Evolutionary conservation across 1,140 invertebrate genomes (phyloP), one percentile per base, ranked within the genome.

Genomic region (Drosophila kurseongensis): DNA sequence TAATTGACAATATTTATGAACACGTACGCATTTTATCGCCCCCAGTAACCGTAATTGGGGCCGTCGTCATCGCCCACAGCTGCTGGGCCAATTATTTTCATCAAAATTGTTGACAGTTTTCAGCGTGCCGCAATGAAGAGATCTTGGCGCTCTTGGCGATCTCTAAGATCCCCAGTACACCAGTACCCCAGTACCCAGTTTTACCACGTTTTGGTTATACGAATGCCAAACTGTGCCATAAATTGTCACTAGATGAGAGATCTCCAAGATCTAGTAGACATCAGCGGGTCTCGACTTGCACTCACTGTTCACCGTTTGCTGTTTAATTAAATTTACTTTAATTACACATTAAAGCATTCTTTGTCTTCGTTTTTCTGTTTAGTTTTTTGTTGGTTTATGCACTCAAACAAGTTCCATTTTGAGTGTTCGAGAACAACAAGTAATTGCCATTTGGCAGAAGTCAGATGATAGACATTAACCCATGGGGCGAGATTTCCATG

Each of bases 1-100:
- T 90, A 90, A 90, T 90, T 90, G 88, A 91, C 88, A 90, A 88
- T 90, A 90, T 90, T 90, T 90, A 90, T 90, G 88, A 90, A 91
- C 88, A 90, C 88, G 86, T 90, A 90, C 82, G 61, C 88, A 88
- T 89, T 89, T 84, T 88, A 82, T 89, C 84, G 84, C 84, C 80
- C 72, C 76, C 74, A 54, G 63, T 65, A 14, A 35, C 52, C 82
- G 38, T 88, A 89, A 89, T 88, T 88, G 83, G 83, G 14, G 48
- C 44, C 54, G 38, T 52, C 42, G 45, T 52, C 42, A 42, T 76
- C 80, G 81, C 73, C 66, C 76, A 80, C 71, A 77, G 63, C 51
- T 82, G 76, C 52, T 58, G 44, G 63, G 78, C 79, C 86, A 90
- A 90, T 90, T 90, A 90, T 91, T 90, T 90, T 90, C 73, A 90